phyloP scores from a whole-genome alignment of 2,888 invertebrate species.

The Penaeus monodon region DNA sequence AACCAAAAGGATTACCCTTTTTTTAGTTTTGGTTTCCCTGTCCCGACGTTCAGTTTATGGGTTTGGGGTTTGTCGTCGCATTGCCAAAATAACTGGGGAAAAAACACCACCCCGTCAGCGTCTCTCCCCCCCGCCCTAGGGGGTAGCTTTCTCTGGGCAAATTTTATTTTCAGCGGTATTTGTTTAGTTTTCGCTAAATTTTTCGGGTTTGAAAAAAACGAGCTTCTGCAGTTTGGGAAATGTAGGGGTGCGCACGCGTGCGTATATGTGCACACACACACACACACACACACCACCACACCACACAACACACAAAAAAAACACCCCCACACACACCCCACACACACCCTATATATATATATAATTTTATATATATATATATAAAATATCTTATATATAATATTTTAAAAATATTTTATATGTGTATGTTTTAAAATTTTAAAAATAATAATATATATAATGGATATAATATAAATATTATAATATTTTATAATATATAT shows the following conservation, averaged over 20 bases:
- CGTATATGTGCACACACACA: neutral
- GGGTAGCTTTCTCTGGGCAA: too few relatives aligned
- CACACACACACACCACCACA: neutral
- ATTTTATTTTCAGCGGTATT: too few relatives aligned
- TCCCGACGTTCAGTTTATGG: constrained; percentile 29
- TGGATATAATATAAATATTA: too few relatives aligned
- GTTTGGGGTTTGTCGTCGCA: constrained; percentile 25
- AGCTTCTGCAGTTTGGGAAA: neutral
- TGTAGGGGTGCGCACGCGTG: neutral
- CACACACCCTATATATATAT: constrained; percentile 25
- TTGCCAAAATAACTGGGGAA: constrained; percentile 36
- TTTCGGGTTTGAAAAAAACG: too few relatives aligned
- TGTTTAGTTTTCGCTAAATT: too few relatives aligned
- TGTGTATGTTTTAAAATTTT: too few relatives aligned
- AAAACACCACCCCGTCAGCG: constrained; percentile 27
- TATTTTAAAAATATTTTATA: too few relatives aligned
- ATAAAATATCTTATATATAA: too few relatives aligned
- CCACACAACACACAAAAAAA: too few relatives aligned
- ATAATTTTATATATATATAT: constrained; percentile 18
- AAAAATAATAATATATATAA: too few relatives aligned
- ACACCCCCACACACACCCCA: too few relatives aligned
- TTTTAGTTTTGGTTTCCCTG: constrained; percentile 18
- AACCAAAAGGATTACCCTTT: neutral
- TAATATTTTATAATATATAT: too few relatives aligned
- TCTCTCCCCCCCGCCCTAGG: neutral